Evolutionary conservation across 2,797 vertebrate species (phyloP), one percentile per base, ranked within the genome.

Genomic region (Scarus forsteni): DNA sequence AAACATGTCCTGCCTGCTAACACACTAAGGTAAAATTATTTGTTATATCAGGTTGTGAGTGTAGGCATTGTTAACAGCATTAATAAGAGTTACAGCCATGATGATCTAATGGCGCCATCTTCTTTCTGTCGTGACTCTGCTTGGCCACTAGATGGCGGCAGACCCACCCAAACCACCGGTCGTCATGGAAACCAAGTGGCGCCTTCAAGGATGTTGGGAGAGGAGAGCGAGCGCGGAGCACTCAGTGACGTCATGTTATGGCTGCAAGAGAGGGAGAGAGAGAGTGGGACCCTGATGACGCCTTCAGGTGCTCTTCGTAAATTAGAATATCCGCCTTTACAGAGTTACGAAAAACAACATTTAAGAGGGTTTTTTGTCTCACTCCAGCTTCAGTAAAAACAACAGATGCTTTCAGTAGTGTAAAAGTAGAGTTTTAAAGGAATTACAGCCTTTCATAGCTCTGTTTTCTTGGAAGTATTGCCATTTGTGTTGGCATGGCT

Each of bases 171-270:
- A 0, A 70, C 9, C 1, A 11, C 0, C 5, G 63, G 92, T 96
- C 91, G 79, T 92, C 93, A 95, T 94, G 93, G 94, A 92, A 95
- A 95, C 94, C 86, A 60, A 50, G 66, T 3, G 81, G 88, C 65
- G 56, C 85, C 78, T 80, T 86, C 88, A 90, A 91, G 90, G 92
- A 93, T 87, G 85, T 61, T 72, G 73, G 62, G 86, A 82, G 76
- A 89, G 52, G 72, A 77, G 54, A 14, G 70, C 60, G 49, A 38
- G 83, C 70, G 6, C 74, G 69, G 72, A 83, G 77, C 65, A 53
- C 48, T 34, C n/a, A 80, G 78, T 94, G 93, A 95, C 92, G 93
- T 94, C 74, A 94, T 91, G 85, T 79, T 78, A 88, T 75, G 79
- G 76, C 76, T 84, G 75, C 16, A 70, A 75, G 81, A 81, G 36